phyloP scores from a whole-genome alignment of 2,113 vertebrate species.

The Procavia capensis region DNA sequence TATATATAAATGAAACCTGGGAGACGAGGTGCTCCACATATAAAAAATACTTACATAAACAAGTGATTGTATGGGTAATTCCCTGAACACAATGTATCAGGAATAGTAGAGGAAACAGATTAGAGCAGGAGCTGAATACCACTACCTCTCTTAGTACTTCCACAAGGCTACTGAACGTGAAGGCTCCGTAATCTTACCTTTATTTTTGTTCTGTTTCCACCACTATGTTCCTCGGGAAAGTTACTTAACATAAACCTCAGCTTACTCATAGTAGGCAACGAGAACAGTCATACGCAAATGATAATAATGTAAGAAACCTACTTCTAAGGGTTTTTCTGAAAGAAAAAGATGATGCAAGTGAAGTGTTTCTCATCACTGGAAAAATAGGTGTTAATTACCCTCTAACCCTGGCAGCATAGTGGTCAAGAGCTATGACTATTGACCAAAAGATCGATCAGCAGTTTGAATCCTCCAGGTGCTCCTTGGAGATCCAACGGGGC shows the following conservation, averaged over 20 bases:
- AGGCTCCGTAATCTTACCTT: neutral
- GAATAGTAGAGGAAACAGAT: neutral
- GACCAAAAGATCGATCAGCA: too few relatives aligned
- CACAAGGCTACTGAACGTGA: neutral
- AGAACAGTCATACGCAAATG: neutral
- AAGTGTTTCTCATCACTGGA: neutral
- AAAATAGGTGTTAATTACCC: neutral
- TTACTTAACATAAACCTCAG: neutral
- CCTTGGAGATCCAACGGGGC: too few relatives aligned
- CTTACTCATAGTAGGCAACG: neutral
- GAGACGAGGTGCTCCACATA: neutral
- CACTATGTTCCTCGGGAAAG: neutral
- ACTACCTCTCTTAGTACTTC: neutral
- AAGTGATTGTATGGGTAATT: neutral
- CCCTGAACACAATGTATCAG: neutral
- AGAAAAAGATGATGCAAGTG: neutral
- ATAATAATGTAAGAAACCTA: neutral
- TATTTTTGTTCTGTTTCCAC: neutral
- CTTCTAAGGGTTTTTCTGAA: neutral
- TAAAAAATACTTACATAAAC: neutral
- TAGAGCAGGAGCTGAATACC: neutral
- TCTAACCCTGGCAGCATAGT: too few relatives aligned
- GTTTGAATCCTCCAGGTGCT: too few relatives aligned
- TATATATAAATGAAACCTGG: neutral
- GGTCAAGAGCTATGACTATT: too few relatives aligned